Percentiles rank a stretch among this genome's conserved stretches.
These are phyloP conservation scores for Eupithecia dodoneata DNA, from an alignment of 2,888 invertebrate genomes.

Conservation along the genomic window DNA sequence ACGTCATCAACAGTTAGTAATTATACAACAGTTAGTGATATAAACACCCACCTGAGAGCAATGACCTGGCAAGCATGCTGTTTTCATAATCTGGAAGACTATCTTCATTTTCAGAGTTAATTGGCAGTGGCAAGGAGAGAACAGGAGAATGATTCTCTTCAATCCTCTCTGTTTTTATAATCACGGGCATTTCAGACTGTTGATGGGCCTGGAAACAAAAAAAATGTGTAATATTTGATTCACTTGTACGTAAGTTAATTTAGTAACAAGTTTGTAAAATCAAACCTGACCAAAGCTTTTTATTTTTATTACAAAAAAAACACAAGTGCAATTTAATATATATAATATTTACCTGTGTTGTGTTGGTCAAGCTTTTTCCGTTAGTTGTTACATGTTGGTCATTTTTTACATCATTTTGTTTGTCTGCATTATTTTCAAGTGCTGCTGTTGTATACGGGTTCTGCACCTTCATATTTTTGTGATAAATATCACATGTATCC, in stretches of 20 bases:
- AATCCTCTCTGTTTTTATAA: constrained; percentile 72
- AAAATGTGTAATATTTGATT: background rate
- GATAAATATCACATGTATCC: constrained; percentile 74
- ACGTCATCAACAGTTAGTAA: background rate
- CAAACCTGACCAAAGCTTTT: background rate
- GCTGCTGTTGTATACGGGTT: constrained; percentile 52
- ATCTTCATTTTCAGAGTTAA: constrained; percentile 74
- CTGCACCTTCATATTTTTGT: constrained; percentile 51
- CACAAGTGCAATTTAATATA: background rate
- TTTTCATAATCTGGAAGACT: constrained; percentile 81
- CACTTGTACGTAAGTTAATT: background rate
- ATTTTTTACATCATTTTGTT: constrained; percentile 65
- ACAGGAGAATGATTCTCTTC: constrained; percentile 68
- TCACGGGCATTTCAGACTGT: constrained; percentile 66
- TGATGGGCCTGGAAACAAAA: constrained; percentile 54
- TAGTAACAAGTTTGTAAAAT: background rate
- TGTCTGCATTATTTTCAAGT: constrained; percentile 71
- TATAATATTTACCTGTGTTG: constrained; percentile 58
- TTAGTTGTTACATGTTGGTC: constrained; percentile 66
- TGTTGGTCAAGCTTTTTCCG: constrained; percentile 63
- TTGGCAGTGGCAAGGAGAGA: constrained; percentile 55
- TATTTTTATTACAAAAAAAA: background rate
- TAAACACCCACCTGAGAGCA: constrained; percentile 69
- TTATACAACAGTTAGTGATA: background rate
- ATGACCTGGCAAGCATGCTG: constrained; percentile 81